These are phyloP conservation scores for Anagrus nilaparvatae DNA, from an alignment of 1,140 invertebrate genomes.

Conservation along the genomic window DNA sequence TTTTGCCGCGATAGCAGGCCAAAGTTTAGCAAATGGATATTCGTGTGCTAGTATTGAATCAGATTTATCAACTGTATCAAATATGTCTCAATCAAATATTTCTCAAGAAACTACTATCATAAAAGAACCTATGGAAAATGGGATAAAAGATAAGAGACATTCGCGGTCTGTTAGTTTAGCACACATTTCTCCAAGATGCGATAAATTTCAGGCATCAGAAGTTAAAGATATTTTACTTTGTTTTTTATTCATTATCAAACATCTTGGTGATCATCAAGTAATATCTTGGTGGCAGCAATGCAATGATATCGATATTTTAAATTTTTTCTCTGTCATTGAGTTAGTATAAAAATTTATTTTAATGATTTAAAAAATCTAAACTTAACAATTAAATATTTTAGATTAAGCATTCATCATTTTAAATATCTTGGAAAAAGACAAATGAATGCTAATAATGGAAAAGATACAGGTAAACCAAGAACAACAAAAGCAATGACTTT, in stretches of 20 bases:
- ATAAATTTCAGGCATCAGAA: conserved; percentile 65
- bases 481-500: conserved; percentile 59
- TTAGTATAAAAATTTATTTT: conserved; percentile 40
- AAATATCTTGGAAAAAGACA: conserved; percentile 76
- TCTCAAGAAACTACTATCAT: conserved; percentile 55
- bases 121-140: conserved; percentile 32
- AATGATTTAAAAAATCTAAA: conserved; percentile 9
- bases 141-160: conserved; percentile 31
- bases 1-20: conserved; percentile 68
- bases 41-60: conserved; percentile 53
- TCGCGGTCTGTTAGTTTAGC: conserved; percentile 47
- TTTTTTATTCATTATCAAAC: conserved; percentile 84
- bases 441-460: conserved; percentile 42
- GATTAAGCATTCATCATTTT: conserved; percentile 77
- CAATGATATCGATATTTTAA: conserved; percentile 59
- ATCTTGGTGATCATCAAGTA: conserved; percentile 79
- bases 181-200: conserved; percentile 46
- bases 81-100: conserved; percentile 47
- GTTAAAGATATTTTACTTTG: conserved; percentile 82
- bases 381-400: conserved; percentile 28
- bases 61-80: conserved; percentile 47
- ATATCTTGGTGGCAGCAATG: conserved; percentile 85
- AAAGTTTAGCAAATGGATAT: conserved; percentile 46
- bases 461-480: conserved; percentile 44
- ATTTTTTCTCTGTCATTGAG: conserved; percentile 74